Base-by-base conservation (phyloP, 2,113 vertebrate genomes). In the Genyomyrus donnyi region DNA sequence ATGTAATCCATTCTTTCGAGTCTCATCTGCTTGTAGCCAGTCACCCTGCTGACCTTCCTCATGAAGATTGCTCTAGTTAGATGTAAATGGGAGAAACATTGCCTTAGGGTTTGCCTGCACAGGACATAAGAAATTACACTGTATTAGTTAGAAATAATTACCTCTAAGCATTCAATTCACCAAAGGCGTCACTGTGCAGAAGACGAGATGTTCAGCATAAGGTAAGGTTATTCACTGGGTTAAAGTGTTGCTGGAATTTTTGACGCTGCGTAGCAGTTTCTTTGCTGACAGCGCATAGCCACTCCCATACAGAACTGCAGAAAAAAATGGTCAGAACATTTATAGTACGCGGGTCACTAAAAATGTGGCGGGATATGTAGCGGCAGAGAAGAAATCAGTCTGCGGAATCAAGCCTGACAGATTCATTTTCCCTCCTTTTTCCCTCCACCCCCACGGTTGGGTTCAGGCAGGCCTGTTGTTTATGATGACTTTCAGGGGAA, bases 381-480 rank as follows among this genome's bases (percentile, higher is more conserved):
- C 46, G 21, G 66, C 58, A 50, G 62, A 58, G 11, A 53, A 42
- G 27, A 77, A 85, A 85, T 31, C 88, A 86, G 50, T 70, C 85
- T 77, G 31, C n/a, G 49, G 74, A 87, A 70, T 85, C 62, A 6
- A 56, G 50, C 31, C 27, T 39, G 5, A 24, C 48, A 83, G 50
- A 19, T 9, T 39, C 53, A 70, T 85, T 39, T 46, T 49, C 31
- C 49, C 50, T 39, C 85, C 49, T 56, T 27, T 39, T 21, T 35
- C 31, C 49, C 50, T 19, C 10, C 35, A 13, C 31, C 74, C 24
- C 27, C 66, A 19, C n/a, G 24, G 19, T 70, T 84, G 80, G 48
- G 62, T 90, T 17, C 8, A 91, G 91, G 88, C 89, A 42, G 49
- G 74, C 87, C 89, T 48, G 13, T 80, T 19, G 35, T 19, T 80